Evolutionary conservation across 2,113 vertebrate genomes (phyloP), one percentile per base, ranked within the genome.

Genomic region (Anthoscopus minutus): DNA sequence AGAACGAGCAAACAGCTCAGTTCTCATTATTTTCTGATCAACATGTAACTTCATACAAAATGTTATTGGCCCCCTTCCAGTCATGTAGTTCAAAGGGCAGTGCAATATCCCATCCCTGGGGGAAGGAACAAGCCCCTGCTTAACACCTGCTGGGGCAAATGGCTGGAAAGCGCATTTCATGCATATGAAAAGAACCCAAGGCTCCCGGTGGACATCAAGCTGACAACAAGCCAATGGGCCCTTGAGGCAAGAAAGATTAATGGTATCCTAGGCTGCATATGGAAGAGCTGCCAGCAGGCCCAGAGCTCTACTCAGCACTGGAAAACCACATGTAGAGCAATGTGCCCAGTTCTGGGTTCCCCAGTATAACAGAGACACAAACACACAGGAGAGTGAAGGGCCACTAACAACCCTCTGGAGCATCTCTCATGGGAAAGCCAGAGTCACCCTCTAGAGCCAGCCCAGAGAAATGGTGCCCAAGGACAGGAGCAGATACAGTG

Each of bases 401-500:
- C 24, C 38, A 30, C 15, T 7, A 58, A 11, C 10, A 53, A 67
- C 31, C 7, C n/a, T 25, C n/a, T 31, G 47, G 7, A 83, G 17
- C n/a, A 76, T 6, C 18, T 51, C 42, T 66, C 24, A 24, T 2
- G 37, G 4, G 27, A 76, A 66, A 28, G n/a, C 37, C 51, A 47
- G 22, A 53, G 19, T 23, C 31, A 67, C 45, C 21, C 67, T 62
- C 38, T 30, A 53, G 12, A 74, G 21, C 13, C 47, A 71, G 37
- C 56, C 54, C 42, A 21, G 6, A 60, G 35, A 74, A 82, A 50
- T 24, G 56, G 15, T 25, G 27, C 17, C 21, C 57, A 28, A 56
- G 7, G 30, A 74, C n/a, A 48, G 21, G 6, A 66, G 11, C 37
- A 56, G 27, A 19, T 24, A 47, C 16, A 50, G n/a, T 0, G 0